These are phyloP conservation scores for Pogoniulus pusillus DNA, from an alignment of 2,797 vertebrate genomes.

Conservation along the genomic window DNA sequence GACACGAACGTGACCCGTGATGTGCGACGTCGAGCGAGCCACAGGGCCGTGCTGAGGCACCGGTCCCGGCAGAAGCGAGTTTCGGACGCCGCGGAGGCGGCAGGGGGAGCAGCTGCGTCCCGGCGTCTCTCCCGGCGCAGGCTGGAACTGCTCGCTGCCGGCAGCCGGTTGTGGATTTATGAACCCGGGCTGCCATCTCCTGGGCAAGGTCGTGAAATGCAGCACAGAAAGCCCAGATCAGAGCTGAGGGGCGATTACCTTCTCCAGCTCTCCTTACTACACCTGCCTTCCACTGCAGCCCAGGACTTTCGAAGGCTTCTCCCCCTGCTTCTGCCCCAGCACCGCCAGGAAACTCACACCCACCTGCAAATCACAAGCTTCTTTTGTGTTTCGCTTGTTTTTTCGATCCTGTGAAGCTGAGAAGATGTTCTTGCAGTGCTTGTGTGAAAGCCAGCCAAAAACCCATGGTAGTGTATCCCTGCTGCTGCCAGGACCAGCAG, in stretches of 20 bases:
- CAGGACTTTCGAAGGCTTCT: neutral
- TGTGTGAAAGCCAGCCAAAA: neutral
- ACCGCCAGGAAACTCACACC: neutral
- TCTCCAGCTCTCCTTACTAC: neutral
- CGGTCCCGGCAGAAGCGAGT: fast-evolving
- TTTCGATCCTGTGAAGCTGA: neutral
- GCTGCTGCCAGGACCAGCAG: too few species aligned
- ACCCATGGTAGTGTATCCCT: neutral
- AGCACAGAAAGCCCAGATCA: neutral
- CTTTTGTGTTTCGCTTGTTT: neutral
- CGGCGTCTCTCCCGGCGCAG: too few species aligned
- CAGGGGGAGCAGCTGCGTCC: neutral
- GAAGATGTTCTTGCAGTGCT: neutral
- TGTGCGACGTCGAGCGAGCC: fast-evolving
- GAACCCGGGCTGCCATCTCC: neutral
- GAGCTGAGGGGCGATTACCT: too few species aligned
- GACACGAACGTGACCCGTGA: fast-evolving
- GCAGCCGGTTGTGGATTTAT: neutral
- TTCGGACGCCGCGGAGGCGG: neutral
- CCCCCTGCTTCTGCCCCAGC: neutral
- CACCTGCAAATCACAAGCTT: neutral
- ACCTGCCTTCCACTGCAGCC: neutral
- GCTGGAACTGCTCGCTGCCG: neutral
- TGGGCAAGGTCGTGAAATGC: neutral
- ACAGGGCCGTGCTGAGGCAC: neutral